Evolutionary conservation across 2,888 invertebrate species (phyloP), one percentile per base, ranked within the genome.

Genomic region (Agrypnus murinus): DNA sequence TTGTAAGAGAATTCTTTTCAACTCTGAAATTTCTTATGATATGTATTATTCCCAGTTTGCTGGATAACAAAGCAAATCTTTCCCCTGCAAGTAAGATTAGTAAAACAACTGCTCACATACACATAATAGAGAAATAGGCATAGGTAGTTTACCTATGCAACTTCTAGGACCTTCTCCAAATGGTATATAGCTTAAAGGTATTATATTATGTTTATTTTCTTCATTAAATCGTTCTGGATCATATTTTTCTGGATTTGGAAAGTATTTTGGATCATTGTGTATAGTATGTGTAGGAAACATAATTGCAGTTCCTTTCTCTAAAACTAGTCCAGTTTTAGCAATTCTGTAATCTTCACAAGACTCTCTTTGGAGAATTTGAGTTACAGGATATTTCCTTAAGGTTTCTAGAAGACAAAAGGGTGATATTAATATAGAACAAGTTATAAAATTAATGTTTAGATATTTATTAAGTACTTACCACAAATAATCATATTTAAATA

Each of bases 401-500:
- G 84, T 81, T 77, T 86, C 86, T 81, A 77, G 50, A 71, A 55
- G 0, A 9, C 58, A 53, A 50, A 40, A 45, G 15, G 25, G n/a
- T n/a, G n/a, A 25, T 25, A 25, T 25, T 5, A 25, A 25, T 3
- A 5, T 25, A 3, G 25, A 5, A 5, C 25, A 2, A 25, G 5
- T 25, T 3, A 5, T 25, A 3, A 5, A 5, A 5, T 5, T 5
- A 25, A 25, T 25, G 5, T 25, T 25, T 25, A 5, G 25, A 40
- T 4, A 40, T 40, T 3, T 12, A 7, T 12, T 40, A 9, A 36
- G 7, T 6, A 62, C 45, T 77, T 81, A 86, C 87, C 87, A 73
- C 81, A 81, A 0, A 88, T 76, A 1, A 87, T 87, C 81, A 86
- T 86, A 57, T 89, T 87, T 75, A 89, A 77, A 74, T 88, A 89